A percentile compares a stretch with the other conserved stretches of the same genome.
These are phyloP conservation scores for Notodonta dromedarius DNA, from an alignment of 2,888 invertebrate species.

Conservation along the genomic window DNA sequence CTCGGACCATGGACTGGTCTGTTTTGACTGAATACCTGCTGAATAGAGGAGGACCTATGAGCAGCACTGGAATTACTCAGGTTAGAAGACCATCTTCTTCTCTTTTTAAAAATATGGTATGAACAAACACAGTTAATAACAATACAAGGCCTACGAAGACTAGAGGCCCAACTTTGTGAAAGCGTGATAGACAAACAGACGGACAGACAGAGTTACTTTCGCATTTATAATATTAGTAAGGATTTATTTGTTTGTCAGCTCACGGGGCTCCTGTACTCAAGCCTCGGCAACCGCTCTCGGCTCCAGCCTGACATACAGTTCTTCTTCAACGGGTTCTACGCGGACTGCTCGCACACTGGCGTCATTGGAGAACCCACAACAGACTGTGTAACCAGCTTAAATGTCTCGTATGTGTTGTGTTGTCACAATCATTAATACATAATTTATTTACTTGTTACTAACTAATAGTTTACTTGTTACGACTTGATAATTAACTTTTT, in stretches of 20 bases:
- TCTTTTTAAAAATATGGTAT: too few species aligned
- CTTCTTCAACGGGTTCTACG: constrained; percentile 87
- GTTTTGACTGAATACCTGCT: constrained; percentile 82
- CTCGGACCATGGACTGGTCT: constrained; percentile 83
- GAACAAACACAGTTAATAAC: too few species aligned
- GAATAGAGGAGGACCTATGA: constrained; percentile 83
- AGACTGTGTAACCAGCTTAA: constrained; percentile 43
- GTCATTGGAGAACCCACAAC: constrained; percentile 62
- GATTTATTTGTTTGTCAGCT: constrained; percentile 45
- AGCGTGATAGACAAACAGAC: too few species aligned
- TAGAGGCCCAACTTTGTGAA: too few species aligned
- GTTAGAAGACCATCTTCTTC: constrained; percentile 46
- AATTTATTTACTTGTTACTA: too few species aligned
- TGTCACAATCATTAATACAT: too few species aligned
- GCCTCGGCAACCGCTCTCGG: constrained; percentile 73
- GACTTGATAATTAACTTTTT: too few species aligned
- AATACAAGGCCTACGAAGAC: too few species aligned
- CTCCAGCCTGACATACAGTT: constrained; percentile 86
- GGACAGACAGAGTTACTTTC: too few species aligned
- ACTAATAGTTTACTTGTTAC: too few species aligned
- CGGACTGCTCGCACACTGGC: constrained; percentile 75
- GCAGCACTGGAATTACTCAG: constrained; percentile 86
- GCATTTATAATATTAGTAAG: too few species aligned
- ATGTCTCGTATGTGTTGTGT: constrained; percentile 53
- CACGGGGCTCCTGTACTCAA: constrained; percentile 84